Conservation (phyloP, 2,888 invertebrate genomes). For the Standfussiana lucernea region DNA sequence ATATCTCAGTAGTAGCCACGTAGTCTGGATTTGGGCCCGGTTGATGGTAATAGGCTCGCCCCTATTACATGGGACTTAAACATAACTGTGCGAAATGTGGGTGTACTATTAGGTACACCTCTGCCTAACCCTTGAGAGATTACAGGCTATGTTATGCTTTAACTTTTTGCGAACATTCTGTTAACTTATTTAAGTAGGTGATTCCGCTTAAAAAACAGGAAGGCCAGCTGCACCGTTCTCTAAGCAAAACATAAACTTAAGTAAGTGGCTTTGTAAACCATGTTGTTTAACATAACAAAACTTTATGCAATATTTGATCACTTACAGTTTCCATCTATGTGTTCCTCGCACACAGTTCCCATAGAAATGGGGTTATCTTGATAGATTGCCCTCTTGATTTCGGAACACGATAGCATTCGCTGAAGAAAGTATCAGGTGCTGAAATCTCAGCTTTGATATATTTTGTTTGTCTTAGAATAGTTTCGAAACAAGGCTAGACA, state of each 20-base stretch:
- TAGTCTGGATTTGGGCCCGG: no score
- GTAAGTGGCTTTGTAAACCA: neutral
- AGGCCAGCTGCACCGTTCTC: conserved; percentile 25
- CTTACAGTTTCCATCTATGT: conserved; percentile 67
- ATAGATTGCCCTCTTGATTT: conserved; percentile 81
- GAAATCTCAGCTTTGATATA: conserved; percentile 62
- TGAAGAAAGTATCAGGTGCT: conserved; percentile 69
- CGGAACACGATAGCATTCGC: conserved; percentile 72
- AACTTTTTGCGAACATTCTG: neutral
- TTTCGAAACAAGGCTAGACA: conserved; percentile 41
- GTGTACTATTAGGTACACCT: no score
- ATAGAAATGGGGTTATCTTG: conserved; percentile 89
- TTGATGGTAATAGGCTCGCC: no score
- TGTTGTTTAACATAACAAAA: conserved; percentile 40
- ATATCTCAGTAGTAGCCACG: no score
- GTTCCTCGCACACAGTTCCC: conserved; percentile 80
- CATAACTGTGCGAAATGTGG: no score
- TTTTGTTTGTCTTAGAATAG: conserved; percentile 28
- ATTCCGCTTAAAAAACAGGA: conserved; percentile 45
- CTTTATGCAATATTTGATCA: conserved; percentile 72
- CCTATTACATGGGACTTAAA: no score
- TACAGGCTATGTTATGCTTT: no score
- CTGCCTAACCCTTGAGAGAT: no score
- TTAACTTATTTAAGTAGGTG: neutral
- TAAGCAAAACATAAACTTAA: conserved; percentile 19